Conservation (phyloP, 2,888 invertebrate species). For the Portevinia maculata region DNA sequence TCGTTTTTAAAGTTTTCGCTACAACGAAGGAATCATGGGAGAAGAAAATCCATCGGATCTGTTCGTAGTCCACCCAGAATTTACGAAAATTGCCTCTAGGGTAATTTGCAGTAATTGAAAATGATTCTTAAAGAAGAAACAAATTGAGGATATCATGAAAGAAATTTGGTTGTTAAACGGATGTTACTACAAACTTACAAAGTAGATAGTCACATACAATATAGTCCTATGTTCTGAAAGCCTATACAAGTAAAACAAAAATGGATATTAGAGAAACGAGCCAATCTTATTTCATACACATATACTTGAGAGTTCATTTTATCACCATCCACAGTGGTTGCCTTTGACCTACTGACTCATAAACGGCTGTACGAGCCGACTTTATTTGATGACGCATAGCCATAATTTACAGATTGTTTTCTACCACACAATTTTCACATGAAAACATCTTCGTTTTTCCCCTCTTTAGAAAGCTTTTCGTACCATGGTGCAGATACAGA, state of each 20-base stretch:
- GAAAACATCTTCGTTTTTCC: neutral
- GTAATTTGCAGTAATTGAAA: constrained; percentile 44
- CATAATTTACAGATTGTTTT: neutral
- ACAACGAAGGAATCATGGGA: constrained; percentile 4
- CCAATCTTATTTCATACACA: too few relatives aligned
- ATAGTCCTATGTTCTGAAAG: neutral
- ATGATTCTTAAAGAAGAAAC: neutral
- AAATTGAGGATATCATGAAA: constrained; percentile 1
- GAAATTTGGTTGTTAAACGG: constrained; percentile 1
- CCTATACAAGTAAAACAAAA: too few relatives aligned
- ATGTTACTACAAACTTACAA: constrained; percentile 1
- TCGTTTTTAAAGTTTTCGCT: constrained; percentile 24
- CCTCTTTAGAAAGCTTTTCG: constrained; percentile 36
- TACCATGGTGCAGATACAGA: constrained; percentile 2
- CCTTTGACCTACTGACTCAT: constrained; percentile 69
- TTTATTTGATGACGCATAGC: constrained; percentile 11
- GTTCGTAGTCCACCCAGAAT: constrained; percentile 8
- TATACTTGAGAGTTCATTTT: neutral
- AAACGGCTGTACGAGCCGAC: constrained; percentile 30
- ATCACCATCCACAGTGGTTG: constrained; percentile 17
- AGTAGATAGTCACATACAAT: neutral
- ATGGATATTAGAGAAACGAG: too few relatives aligned
- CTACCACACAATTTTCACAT: neutral
- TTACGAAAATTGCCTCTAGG: constrained; percentile 15
- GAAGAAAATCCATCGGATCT: constrained; percentile 11